Evolutionary conservation across 53 echinoderm and acorn worm species (phyloP).

Genomic region (Pentamera pediparva): DNA sequence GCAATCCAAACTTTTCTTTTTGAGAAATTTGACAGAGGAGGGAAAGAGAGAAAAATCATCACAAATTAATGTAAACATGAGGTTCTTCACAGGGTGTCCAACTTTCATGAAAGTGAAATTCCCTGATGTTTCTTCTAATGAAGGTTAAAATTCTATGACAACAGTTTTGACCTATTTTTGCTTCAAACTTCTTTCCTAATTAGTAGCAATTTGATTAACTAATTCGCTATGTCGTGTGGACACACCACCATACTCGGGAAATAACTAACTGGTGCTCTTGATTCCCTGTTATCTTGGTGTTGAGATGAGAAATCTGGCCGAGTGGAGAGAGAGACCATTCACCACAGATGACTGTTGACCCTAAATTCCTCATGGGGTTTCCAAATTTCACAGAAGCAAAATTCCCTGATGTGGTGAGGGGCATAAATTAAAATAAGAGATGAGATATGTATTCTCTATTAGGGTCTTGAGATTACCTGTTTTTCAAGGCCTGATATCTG

Average conservation of each 20-base stretch:
- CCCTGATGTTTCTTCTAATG: too few species aligned
- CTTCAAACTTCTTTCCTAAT: too few species aligned
- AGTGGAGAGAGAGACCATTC: not conserved
- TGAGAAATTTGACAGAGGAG: slow-evolving; percentile 62
- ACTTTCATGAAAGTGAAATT: not conserved
- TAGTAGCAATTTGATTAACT: too few species aligned
- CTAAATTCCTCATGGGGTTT: too few species aligned
- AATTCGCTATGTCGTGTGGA: too few species aligned
- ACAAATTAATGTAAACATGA: not conserved
- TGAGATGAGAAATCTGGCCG: slow-evolving; percentile 81
- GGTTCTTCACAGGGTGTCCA: not conserved
- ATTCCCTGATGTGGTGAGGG: not conserved
- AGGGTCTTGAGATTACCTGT: slow-evolving; percentile 57
- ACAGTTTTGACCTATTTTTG: too few species aligned
- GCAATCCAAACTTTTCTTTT: too few species aligned
- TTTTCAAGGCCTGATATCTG: slow-evolving; percentile 78
- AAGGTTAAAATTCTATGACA: too few species aligned
- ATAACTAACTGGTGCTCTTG: slow-evolving; percentile 72
- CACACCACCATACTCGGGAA: too few species aligned
- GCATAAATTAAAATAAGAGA: too few species aligned
- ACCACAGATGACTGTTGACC: too few species aligned
- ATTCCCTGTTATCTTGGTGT: slow-evolving; percentile 80
- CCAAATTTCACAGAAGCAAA: not conserved
- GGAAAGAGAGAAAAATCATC: not conserved
- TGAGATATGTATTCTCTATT: too few species aligned